Evolutionary conservation across 2,113 vertebrate genomes (phyloP).

Genomic region (Phylloscopus whistleri): DNA sequence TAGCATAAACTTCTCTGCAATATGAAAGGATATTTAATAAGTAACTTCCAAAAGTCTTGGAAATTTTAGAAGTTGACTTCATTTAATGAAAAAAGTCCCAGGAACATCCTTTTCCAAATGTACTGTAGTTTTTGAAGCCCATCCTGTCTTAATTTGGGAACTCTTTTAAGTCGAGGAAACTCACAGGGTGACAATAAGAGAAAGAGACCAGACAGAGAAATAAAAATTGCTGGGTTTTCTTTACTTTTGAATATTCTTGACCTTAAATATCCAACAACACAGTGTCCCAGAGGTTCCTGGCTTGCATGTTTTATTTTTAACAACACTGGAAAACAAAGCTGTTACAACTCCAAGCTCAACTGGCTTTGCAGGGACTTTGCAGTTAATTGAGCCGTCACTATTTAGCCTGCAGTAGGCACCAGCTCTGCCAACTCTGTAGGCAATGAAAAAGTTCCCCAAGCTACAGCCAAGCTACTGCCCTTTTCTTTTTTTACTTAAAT

Average conservation of each 20-base stretch:
- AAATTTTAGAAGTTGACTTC: background rate
- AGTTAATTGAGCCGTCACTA: slow-evolving; percentile 19
- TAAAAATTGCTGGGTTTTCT: background rate
- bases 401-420: slow-evolving; percentile 10
- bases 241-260: slow-evolving; percentile 4
- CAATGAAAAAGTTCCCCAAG: background rate
- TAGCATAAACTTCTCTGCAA: background rate
- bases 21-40: background rate
- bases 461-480: background rate
- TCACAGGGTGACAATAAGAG: background rate
- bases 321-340: background rate
- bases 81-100: background rate
- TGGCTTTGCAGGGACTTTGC: background rate
- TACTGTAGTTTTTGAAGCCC: background rate
- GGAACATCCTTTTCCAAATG: background rate
- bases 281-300: background rate
- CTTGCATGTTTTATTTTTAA: slow-evolving; percentile 20
- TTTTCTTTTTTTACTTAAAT: background rate
- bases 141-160: background rate
- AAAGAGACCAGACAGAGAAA: background rate
- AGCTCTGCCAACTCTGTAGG: slow-evolving; percentile 1
- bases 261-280: background rate
- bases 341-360: background rate
- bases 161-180: background rate
- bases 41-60: background rate